Conservation (phyloP, 2,888 invertebrate species). For the Panzeria rudis region DNA sequence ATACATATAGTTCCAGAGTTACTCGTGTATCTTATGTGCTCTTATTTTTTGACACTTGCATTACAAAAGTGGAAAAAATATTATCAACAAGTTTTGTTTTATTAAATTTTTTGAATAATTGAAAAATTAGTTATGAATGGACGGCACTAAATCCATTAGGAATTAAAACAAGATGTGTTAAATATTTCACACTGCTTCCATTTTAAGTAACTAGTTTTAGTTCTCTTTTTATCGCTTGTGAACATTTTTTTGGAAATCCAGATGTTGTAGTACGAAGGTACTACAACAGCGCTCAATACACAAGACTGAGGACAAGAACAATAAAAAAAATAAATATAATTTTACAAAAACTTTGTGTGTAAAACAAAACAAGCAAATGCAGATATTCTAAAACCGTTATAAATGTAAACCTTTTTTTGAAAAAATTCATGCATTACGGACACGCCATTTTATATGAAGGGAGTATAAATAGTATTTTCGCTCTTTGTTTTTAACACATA, state of each 20-base stretch:
- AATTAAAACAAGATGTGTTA: constrained; percentile 11
- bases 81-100: not conserved
- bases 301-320: too few relatives aligned
- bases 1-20: constrained; percentile 12
- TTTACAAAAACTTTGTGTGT: too few relatives aligned
- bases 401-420: too few relatives aligned
- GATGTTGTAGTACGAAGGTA: not conserved
- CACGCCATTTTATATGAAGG: too few relatives aligned
- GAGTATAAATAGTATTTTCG: too few relatives aligned
- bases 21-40: not conserved
- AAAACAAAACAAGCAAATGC: too few relatives aligned
- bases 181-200: constrained; percentile 22
- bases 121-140: constrained; percentile 11
- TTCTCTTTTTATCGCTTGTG: not conserved
- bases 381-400: too few relatives aligned
- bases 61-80: not conserved
- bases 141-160: constrained; percentile 16
- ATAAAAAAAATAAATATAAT: too few relatives aligned
- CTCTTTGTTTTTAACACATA: too few relatives aligned
- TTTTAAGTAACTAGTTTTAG: not conserved
- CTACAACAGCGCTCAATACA: too few relatives aligned
- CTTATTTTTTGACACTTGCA: constrained; percentile 15
- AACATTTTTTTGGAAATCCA: not conserved
- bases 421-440: too few relatives aligned
- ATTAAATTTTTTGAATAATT: constrained; percentile 12